Conservation (phyloP, 2,113 vertebrate genomes). For the Chaenocephalus aceratus region DNA sequence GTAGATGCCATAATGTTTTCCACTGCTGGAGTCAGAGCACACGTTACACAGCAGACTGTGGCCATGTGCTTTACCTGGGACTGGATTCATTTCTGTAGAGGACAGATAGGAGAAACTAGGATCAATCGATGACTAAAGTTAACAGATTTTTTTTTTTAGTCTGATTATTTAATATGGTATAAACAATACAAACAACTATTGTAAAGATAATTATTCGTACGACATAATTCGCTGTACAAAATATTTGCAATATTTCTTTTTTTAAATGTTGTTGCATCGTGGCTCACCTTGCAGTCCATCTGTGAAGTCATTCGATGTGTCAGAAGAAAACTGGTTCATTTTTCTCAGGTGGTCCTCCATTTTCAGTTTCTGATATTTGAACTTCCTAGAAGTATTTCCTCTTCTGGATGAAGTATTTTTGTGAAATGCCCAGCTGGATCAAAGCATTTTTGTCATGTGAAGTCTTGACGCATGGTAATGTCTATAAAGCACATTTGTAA, state of each 20-base stretch:
- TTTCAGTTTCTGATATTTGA: neutral
- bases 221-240: neutral
- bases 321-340: slow-evolving; percentile 70
- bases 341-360: slow-evolving; percentile 76
- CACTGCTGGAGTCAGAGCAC: slow-evolving; percentile 94
- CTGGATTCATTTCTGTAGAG: slow-evolving; percentile 72
- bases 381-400: neutral
- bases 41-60: slow-evolving; percentile 89
- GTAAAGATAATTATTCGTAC: neutral
- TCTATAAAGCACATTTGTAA: neutral
- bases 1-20: slow-evolving; percentile 95
- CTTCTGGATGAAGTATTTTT: neutral
- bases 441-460: neutral
- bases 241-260: neutral
- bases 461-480: neutral
- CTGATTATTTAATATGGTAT: too few relatives aligned
- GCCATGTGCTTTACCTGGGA: slow-evolving; percentile 75
- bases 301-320: slow-evolving; percentile 74
- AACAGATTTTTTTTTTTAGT: neutral
- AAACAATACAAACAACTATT: neutral
- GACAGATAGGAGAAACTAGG: neutral
- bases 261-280: neutral
- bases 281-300: slow-evolving; percentile 86
- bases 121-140: neutral
- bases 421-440: neutral